Percentiles rank a stretch among this genome's conserved stretches.
Conservation (phyloP, 2,113 vertebrate genomes). For the Phocoena phocoena region DNA sequence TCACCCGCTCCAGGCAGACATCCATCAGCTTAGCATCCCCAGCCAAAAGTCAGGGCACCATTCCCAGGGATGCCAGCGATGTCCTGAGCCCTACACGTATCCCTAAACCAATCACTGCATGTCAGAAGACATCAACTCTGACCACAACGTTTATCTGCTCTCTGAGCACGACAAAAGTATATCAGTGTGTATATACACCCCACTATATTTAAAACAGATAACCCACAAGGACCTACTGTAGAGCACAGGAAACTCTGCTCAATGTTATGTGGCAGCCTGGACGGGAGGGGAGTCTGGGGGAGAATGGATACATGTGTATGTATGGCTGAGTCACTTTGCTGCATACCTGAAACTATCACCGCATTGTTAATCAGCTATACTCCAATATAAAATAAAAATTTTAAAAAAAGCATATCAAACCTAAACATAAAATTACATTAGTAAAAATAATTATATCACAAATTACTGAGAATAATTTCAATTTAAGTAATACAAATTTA, state of each 20-base stretch:
- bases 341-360: rapidly evolving
- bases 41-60: background rate
- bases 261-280: too few relatives aligned
- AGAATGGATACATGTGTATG: too few relatives aligned
- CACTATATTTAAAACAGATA: too few relatives aligned
- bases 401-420: background rate
- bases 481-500: background rate
- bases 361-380: too few relatives aligned
- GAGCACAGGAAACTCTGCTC: too few relatives aligned
- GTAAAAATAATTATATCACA: background rate
- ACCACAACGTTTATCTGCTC: background rate
- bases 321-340: too few relatives aligned
- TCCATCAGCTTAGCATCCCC: background rate
- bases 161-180: background rate
- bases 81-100: background rate
- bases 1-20: background rate
- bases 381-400: background rate
- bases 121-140: background rate
- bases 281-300: too few relatives aligned
- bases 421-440: background rate
- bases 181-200: too few relatives aligned
- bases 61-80: background rate
- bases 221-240: too few relatives aligned
- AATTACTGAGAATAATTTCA: background rate
- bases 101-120: background rate